Percentiles rank a stretch among this genome's conserved stretches.
Evolutionary conservation across 2,797 vertebrate species (phyloP).

Genomic region (Amazona ochrocephala): DNA sequence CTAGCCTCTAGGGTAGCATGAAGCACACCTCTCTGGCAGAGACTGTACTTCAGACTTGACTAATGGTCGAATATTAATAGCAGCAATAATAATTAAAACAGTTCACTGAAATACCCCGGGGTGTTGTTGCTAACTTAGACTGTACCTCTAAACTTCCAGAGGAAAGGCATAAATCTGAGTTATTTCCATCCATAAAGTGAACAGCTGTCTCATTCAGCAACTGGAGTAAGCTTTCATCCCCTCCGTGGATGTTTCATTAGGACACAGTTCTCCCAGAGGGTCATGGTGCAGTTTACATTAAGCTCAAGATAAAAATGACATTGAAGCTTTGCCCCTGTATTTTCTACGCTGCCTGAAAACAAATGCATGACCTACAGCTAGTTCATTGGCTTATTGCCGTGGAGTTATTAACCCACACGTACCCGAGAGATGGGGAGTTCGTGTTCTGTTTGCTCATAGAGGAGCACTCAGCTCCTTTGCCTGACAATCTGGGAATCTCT

Average conservation of each 20-base stretch:
- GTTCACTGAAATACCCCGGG: neutral
- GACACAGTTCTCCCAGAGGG: conserved; percentile 37
- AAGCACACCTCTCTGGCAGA: conserved; percentile 3
- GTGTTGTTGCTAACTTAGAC: conserved; percentile 2
- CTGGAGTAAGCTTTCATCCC: neutral
- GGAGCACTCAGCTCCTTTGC: neutral
- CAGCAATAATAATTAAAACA: conserved; percentile 52
- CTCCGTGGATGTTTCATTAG: neutral
- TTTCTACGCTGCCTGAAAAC: conserved; percentile 39
- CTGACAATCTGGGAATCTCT: neutral
- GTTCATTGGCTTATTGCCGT: conserved; percentile 13
- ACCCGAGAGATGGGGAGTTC: neutral
- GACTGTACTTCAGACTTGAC: neutral
- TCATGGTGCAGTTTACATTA: conserved; percentile 53
- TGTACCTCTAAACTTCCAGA: conserved; percentile 44
- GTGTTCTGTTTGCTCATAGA: conserved; percentile 25
- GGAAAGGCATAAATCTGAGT: conserved; percentile 8
- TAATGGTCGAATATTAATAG: conserved; percentile 27
- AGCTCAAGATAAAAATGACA: conserved; percentile 55
- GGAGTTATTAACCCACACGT: neutral
- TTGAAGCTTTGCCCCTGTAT: conserved; percentile 41
- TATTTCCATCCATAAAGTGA: neutral
- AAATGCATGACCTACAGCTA: conserved; percentile 31
- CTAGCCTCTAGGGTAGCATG: neutral
- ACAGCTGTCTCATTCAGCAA: neutral